Conservation (phyloP, 2,797 vertebrate genomes). For the Ciconia nigra region DNA sequence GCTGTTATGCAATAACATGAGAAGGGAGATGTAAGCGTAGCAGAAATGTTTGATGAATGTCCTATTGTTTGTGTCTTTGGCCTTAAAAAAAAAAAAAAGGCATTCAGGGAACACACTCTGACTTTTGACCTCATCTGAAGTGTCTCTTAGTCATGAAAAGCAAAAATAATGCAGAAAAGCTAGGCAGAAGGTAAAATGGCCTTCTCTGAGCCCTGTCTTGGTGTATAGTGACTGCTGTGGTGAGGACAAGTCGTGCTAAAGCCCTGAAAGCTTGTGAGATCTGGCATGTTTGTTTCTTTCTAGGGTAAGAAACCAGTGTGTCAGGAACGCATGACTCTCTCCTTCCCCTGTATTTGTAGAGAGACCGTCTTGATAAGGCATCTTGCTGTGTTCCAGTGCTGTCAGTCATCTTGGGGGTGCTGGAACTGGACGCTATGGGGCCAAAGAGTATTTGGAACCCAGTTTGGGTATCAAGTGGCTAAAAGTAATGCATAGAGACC, state of each 20-base stretch:
- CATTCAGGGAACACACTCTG: background rate
- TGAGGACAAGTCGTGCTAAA: background rate
- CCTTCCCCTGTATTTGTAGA: background rate
- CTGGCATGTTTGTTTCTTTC: background rate
- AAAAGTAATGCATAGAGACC: fast-evolving
- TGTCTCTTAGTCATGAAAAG: background rate
- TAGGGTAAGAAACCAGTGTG: background rate
- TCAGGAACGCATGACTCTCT: fast-evolving
- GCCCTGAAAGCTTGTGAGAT: background rate
- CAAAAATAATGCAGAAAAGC: background rate
- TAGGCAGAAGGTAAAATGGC: background rate
- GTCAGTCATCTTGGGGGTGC: background rate
- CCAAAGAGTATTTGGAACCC: background rate
- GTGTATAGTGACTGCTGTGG: background rate
- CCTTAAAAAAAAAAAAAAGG: background rate
- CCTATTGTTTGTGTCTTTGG: slow-evolving; percentile 17
- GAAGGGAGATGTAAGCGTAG: background rate
- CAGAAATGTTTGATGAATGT: background rate
- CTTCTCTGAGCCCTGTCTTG: background rate
- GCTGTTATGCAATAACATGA: background rate
- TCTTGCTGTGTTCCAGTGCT: background rate
- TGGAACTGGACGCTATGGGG: background rate
- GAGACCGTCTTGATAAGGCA: background rate
- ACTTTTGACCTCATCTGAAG: background rate
- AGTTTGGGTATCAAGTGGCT: background rate